Conservation (phyloP, 2,888 invertebrate genomes). For the Lagria hirta region DNA sequence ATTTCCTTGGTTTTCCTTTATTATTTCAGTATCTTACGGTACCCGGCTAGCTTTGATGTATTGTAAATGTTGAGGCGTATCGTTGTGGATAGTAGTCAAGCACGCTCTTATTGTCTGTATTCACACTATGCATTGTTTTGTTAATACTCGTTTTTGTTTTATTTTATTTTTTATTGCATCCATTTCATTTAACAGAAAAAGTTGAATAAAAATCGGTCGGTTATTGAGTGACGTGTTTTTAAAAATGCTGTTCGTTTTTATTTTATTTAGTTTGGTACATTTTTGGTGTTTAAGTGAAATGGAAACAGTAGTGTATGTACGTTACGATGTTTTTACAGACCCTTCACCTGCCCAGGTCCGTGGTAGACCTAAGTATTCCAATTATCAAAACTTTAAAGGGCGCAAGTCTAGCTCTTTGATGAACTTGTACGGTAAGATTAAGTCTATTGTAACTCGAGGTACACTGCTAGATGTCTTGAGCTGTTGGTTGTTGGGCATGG, state of each 20-base stretch:
- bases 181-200: constrained; percentile 42
- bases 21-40: constrained; percentile 4
- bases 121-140: constrained; percentile 6
- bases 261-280: constrained; percentile 10
- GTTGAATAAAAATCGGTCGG: constrained; percentile 2
- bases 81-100: constrained; percentile 27
- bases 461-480: constrained; percentile 27
- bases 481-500: constrained; percentile 29
- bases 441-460: constrained; percentile 33
- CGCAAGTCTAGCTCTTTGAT: constrained; percentile 94
- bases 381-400: constrained; percentile 85
- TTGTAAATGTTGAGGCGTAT: constrained; percentile 27
- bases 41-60: constrained; percentile 24
- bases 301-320: constrained; percentile 50
- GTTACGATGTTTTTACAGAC: constrained; percentile 74
- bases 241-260: constrained; percentile 2
- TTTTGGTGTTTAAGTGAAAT: constrained; percentile 30
- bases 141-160: constrained; percentile 9
- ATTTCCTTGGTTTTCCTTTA: too few species aligned
- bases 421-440: constrained; percentile 95
- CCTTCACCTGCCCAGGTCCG: constrained; percentile 76
- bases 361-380: constrained; percentile 81
- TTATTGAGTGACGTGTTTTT: constrained; percentile 2
- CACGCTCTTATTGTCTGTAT: constrained; percentile 29
- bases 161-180: constrained; percentile 32